Conservation (phyloP, 2,113 vertebrate genomes). For the Leptobrachium ailaonicum region DNA sequence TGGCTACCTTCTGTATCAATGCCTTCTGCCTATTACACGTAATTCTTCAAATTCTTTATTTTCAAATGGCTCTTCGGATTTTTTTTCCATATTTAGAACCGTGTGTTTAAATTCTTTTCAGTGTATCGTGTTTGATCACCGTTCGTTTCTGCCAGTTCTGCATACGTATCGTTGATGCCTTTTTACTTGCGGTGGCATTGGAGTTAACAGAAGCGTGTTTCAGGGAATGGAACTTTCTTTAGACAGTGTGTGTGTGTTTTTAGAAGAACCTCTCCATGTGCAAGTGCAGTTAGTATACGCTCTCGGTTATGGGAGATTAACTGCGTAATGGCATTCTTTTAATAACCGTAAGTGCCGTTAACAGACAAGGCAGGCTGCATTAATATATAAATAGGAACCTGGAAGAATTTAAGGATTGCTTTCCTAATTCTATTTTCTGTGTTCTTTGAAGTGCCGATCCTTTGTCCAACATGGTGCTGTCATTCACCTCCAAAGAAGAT, state of each 20-base stretch:
- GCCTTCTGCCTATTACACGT: too few relatives aligned
- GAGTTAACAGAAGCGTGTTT: constrained; percentile 4
- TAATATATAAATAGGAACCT: constrained; percentile 3
- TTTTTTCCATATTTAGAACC: too few relatives aligned
- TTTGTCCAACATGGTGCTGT: constrained; percentile 88
- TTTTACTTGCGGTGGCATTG: neutral
- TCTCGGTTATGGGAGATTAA: constrained; percentile 37
- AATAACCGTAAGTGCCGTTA: constrained; percentile 27
- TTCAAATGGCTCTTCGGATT: too few relatives aligned
- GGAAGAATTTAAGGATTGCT: neutral
- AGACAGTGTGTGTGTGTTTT: neutral
- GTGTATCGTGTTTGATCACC: too few relatives aligned
- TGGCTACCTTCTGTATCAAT: too few relatives aligned
- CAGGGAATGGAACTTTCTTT: neutral
- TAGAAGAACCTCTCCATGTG: constrained; percentile 27
- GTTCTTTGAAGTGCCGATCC: constrained; percentile 84
- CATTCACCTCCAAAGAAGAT: constrained; percentile 87
- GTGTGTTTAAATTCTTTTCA: too few relatives aligned
- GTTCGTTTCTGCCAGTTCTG: too few relatives aligned
- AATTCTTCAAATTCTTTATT: too few relatives aligned
- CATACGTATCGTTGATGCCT: neutral
- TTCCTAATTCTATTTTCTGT: neutral
- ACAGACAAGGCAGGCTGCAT: neutral
- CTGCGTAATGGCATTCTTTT: constrained; percentile 21
- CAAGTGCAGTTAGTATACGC: neutral